Evolutionary conservation across 2,888 invertebrate genomes (phyloP), one percentile per base, ranked within the genome.

Genomic region (Euzophera pinguis): DNA sequence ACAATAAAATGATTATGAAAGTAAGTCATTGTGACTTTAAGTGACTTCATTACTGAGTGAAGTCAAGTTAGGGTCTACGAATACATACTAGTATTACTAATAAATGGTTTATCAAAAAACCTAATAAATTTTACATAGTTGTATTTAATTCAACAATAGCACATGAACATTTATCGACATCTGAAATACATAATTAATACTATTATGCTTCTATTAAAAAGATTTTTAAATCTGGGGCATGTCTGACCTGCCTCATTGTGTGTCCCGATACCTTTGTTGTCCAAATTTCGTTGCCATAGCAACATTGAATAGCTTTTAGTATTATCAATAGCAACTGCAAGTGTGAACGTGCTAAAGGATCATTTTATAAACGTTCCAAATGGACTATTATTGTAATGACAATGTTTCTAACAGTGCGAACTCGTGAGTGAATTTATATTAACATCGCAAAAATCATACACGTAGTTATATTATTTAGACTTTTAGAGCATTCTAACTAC

Each of bases 291-390:
- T 88, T 70, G 56, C 82, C 69, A 83, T 85, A 59, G 84, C 64
- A 82, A 88, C 81, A 88, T 88, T 86, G 88, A 89, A 87, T 85
- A 82, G 71, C 58, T 62, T 58, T 55, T 53, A 47, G 45, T 42
- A 43, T 35, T 35, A 6, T 43, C 22, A 43, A 43, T 14, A 43
- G 22, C 39, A 42, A 43, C 10, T 35, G 43, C 12, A 16, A 27
- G 50, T 16, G 22, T 41, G 5, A 45, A 43, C 38, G 37, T 34
- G 17, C 32, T 42, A 42, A 32, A 29, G 4, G 38, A 22, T 22
- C 5, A 22, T 27, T 14, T 17, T 48, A 42, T 29, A n/a, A 48
- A 12, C 5, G 38, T 50, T 34, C 32, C 42, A 50, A 52, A 55
- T 54, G 55, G 49, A 47, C 47, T 27, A 53, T 54, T 37, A 54